phyloP scores from a whole-genome alignment of 2,113 vertebrate genomes.

The Camelus dromedarius region DNA sequence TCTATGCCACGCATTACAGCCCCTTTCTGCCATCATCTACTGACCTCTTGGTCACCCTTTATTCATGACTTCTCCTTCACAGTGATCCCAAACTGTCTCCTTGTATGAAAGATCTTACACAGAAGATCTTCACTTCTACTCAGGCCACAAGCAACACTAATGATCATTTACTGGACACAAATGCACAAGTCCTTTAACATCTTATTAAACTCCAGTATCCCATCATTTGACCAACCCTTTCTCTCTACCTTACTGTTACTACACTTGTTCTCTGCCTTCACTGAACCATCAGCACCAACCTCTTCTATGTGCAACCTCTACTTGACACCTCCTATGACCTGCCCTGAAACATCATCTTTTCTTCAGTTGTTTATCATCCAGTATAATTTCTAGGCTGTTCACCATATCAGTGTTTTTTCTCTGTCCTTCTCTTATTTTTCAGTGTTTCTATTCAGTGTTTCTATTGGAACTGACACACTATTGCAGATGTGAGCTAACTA shows the following conservation, averaged over 20 bases:
- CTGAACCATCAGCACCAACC: neutral
- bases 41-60: neutral
- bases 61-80: neutral
- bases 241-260: neutral
- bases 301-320: neutral
- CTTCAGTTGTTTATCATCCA: neutral
- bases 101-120: neutral
- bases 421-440: neutral
- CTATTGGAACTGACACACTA: neutral
- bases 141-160: neutral
- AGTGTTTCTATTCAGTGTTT: neutral
- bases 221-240: neutral
- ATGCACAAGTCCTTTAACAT: neutral
- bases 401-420: neutral
- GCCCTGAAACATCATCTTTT: neutral
- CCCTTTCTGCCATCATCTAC: neutral
- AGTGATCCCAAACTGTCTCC: neutral
- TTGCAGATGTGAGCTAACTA: conserved; percentile 12
- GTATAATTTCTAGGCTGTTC: neutral
- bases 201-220: neutral
- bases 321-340: neutral
- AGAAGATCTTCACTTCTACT: neutral
- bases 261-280: neutral
- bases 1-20: neutral
- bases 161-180: neutral